phyloP scores from a whole-genome alignment of 2,113 vertebrate species.

The Sebastes schlegelii region DNA sequence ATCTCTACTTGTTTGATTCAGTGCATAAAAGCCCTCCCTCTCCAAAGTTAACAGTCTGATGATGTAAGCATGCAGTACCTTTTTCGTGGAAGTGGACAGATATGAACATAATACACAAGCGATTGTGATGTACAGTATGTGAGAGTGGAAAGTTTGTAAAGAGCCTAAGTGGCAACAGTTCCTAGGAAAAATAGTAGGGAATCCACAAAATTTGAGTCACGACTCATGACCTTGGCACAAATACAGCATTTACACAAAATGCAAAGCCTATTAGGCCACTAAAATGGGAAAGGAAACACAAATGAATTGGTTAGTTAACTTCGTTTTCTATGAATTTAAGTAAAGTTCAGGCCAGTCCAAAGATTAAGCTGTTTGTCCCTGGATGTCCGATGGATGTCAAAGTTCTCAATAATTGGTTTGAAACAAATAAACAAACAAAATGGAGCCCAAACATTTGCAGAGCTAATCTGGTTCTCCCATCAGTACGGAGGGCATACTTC shows the following conservation, averaged over 20 bases:
- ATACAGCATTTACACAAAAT: background rate
- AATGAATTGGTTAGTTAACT: background rate
- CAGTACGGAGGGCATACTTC: slow-evolving; percentile 71
- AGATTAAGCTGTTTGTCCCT: slow-evolving; percentile 32
- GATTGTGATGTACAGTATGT: background rate
- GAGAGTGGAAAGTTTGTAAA: background rate
- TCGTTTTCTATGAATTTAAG: slow-evolving; percentile 1
- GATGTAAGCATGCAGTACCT: background rate
- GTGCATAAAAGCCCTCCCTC: background rate
- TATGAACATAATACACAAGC: background rate
- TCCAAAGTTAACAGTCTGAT: background rate
- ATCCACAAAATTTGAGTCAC: background rate
- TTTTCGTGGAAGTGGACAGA: background rate
- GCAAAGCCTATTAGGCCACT: background rate
- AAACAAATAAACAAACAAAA: slow-evolving; percentile 69
- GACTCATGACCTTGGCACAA: background rate
- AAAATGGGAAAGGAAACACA: background rate
- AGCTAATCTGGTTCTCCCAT: slow-evolving; percentile 72
- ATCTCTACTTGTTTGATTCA: background rate
- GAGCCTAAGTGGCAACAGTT: background rate
- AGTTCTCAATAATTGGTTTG: slow-evolving; percentile 56
- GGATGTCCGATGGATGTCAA: slow-evolving; percentile 25
- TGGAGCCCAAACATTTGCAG: slow-evolving; percentile 61
- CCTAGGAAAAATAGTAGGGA: background rate
- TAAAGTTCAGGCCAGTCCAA: slow-evolving; percentile 8